Base-by-base conservation (phyloP, 1,140 invertebrate species). In the Kradibia gibbosae region DNA sequence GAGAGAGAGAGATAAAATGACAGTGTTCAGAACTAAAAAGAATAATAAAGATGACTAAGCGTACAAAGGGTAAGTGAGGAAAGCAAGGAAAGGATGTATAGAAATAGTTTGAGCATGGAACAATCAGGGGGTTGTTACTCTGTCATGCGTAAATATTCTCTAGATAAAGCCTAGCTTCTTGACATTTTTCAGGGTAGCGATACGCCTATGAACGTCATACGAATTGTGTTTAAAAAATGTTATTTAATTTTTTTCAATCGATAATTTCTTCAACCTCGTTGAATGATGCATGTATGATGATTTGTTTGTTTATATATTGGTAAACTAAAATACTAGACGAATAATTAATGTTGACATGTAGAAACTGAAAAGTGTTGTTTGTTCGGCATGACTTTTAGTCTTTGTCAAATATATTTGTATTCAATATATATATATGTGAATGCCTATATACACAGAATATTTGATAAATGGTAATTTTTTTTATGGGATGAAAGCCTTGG, bases 101-200 rank as follows among this genome's bases (percentile, higher is more conserved):
- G 57, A 31, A 28, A 60, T 11, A 31, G 57, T 60, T 60, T 13
- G 57, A 28, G 11, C 15, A 57, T 25, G 22, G 55, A 57, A 57
- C n/a, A 57, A n/a, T 31, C 57, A 28, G n/a, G 28, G 28, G 28
- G 60, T 34, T 62, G 13, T 36, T 34, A 15, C 34, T 15, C 28
- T 36, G 60, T 62, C 60, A 17, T 34, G 60, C 60, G 60, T 62
- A 62, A 60, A 60, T 60, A 22, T 22, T 60, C n/a, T 31, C 57
- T 10, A 60, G 57, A 60, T 60, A 60, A 62, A 62, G 60, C 60
- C 1, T 25, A 20, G 31, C 28, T 7, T 60, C 13, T 28, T 31
- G 57, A 11, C 25, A 15, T 60, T 60, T 60, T 31, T n/a, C 1
- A 31, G 57, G 25, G 25, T 7, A 60, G 57, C 20, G 57, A 60